phyloP scores from a whole-genome alignment of 2,888 invertebrate genomes.

The Cryptocephalus moraei region DNA sequence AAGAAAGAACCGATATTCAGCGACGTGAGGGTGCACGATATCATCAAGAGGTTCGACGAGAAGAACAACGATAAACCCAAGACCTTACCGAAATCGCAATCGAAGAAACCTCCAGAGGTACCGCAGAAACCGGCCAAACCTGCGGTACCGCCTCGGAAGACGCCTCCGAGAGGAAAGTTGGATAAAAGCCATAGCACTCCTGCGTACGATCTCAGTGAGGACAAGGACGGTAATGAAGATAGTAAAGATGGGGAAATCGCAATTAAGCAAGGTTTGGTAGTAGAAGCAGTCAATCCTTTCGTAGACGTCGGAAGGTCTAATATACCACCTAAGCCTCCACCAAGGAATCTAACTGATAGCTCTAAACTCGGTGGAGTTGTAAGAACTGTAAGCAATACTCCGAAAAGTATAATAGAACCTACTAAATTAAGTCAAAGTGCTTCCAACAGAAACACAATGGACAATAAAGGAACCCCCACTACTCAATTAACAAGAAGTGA shows the following conservation, averaged over 20 bases:
- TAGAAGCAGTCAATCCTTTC: conserved; percentile 13
- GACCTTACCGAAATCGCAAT: conserved; percentile 24
- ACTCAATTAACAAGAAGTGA: no score
- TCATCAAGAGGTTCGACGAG: conserved; percentile 35
- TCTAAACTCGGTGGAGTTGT: no score
- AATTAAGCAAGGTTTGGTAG: conserved; percentile 26
- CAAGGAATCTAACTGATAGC: conserved; percentile 22
- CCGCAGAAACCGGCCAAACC: conserved; percentile 31
- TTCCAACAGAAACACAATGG: no score
- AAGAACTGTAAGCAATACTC: no score
- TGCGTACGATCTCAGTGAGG: conserved; percentile 52
- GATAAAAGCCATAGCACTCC: conserved; percentile 80
- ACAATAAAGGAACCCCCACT: no score
- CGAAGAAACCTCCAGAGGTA: conserved; percentile 30
- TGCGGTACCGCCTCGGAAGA: conserved; percentile 30
- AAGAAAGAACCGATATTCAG: conserved; percentile 27
- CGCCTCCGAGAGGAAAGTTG: conserved; percentile 44
- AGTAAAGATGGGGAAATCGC: conserved; percentile 11
- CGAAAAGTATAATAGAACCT: no score
- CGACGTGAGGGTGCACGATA: conserved; percentile 34
- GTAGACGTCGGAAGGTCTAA: conserved; percentile 10
- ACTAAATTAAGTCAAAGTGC: no score
- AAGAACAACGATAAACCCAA: conserved; percentile 23
- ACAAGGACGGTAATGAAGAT: neutral
- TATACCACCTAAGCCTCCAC: conserved; percentile 36